Conservation (phyloP, 2,113 vertebrate species). For the Paracanthobrama guichenoti region DNA sequence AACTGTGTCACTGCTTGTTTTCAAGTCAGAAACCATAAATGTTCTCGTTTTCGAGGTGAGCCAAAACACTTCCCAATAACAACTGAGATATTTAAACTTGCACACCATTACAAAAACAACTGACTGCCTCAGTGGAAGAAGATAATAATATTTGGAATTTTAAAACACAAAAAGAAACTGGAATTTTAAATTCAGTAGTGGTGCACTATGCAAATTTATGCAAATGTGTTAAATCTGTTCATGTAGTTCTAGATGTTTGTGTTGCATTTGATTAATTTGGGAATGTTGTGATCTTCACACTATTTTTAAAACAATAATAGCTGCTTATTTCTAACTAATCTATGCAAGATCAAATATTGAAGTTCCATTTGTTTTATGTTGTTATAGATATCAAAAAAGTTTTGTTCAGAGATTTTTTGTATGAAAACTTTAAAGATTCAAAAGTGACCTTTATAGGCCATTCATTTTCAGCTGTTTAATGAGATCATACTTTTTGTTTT, state of each 20-base stretch:
- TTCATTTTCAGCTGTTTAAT: neutral
- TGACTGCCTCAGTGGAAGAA: conserved; percentile 10
- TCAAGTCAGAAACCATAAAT: neutral
- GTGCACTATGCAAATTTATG: neutral
- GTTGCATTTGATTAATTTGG: conserved; percentile 15
- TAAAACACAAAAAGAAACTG: neutral
- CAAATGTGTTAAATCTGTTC: neutral
- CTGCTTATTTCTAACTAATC: conserved; percentile 27
- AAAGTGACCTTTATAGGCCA: neutral
- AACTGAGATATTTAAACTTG: neutral
- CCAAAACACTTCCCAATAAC: neutral
- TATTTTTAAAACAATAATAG: conserved; percentile 20
- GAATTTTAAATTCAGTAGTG: neutral
- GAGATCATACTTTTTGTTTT: neutral
- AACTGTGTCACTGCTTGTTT: conserved; percentile 13
- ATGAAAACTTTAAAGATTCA: neutral
- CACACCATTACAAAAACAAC: neutral
- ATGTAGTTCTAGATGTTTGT: conserved; percentile 1
- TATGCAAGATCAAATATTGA: conserved; percentile 25
- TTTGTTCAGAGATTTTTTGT: conserved; percentile 14
- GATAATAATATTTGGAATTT: neutral
- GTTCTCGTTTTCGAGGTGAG: neutral
- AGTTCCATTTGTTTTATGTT: conserved; percentile 1
- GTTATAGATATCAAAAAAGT: conserved; percentile 32
- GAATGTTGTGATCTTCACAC: neutral